A percentile compares a stretch with the other conserved stretches of the same genome.
Conservation (phyloP, 2,113 vertebrate species). For the Seriola dumerili region DNA sequence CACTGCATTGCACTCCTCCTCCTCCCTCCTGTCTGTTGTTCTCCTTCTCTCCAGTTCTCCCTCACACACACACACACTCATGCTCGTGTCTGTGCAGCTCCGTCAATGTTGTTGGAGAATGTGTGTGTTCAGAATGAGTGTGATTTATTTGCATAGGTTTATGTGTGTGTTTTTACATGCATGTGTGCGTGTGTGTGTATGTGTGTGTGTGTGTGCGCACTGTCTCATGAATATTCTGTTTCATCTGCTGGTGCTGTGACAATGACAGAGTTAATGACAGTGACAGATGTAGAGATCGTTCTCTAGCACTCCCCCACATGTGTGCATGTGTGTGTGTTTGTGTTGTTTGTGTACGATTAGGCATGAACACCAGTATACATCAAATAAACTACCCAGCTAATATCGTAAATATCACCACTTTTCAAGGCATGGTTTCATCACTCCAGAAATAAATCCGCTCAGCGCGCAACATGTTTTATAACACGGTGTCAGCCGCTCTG, state of each 20-base stretch:
- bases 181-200: constrained; percentile 33
- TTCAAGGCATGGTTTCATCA: constrained; percentile 66
- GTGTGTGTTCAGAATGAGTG: constrained; percentile 65
- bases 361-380: constrained; percentile 73
- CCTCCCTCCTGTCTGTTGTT: constrained; percentile 29
- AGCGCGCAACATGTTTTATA: constrained; percentile 37
- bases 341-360: constrained; percentile 64
- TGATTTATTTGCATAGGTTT: constrained; percentile 57
- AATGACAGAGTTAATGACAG: constrained; percentile 85
- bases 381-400: constrained; percentile 79
- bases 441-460: constrained; percentile 66
- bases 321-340: constrained; percentile 41
- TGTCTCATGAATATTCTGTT: constrained; percentile 82
- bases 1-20: constrained; percentile 44
- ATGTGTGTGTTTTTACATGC: constrained; percentile 30
- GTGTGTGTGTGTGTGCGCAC: constrained; percentile 36
- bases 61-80: constrained; percentile 48
- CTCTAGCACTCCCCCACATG: constrained; percentile 17
- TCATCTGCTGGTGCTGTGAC: constrained; percentile 77
- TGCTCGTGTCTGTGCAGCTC: constrained; percentile 70
- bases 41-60: constrained; percentile 57
- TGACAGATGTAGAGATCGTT: constrained; percentile 84
- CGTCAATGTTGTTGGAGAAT: constrained; percentile 60
- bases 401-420: constrained; percentile 81
- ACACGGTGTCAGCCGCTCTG: constrained; percentile 33